Evolutionary conservation across 2,888 invertebrate genomes (phyloP).

Genomic region (Rhagonycha fulva): DNA sequence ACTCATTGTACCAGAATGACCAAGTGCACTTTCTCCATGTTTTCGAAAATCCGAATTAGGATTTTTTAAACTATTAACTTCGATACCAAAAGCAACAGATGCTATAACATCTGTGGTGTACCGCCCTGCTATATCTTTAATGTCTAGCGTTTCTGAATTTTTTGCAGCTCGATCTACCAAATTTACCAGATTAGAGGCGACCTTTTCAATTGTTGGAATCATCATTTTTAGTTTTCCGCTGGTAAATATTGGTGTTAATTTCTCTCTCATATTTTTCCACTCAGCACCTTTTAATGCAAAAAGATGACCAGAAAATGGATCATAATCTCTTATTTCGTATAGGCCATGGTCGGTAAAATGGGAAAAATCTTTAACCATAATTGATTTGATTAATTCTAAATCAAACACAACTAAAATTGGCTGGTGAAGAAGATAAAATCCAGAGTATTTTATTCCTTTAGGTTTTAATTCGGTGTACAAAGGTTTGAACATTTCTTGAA

Average conservation of each 20-base stretch:
- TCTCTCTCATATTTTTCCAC: neutral
- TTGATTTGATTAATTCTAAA: neutral
- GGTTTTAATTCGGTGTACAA: neutral
- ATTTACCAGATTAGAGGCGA: neutral
- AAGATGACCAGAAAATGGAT: neutral
- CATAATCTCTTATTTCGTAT: neutral
- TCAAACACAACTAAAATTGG: neutral
- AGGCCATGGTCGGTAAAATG: neutral
- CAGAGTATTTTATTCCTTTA: neutral
- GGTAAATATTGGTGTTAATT: neutral
- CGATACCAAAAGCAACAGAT: too few relatives aligned
- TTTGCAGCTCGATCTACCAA: conserved; percentile 31
- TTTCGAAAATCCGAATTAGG: too few relatives aligned
- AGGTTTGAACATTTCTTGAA: neutral
- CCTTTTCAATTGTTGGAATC: neutral
- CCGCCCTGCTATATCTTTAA: conserved; percentile 53
- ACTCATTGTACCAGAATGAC: too few relatives aligned
- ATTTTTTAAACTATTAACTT: too few relatives aligned
- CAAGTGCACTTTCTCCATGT: too few relatives aligned
- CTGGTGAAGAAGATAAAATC: neutral
- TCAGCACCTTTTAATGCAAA: neutral
- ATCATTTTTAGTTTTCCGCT: neutral
- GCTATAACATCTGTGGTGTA: conserved; percentile 43
- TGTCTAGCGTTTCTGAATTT: conserved; percentile 46
- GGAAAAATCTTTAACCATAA: neutral